Evolutionary conservation across 2,797 vertebrate genomes (phyloP), one percentile per base, ranked within the genome.

Genomic region (Channa striata): DNA sequence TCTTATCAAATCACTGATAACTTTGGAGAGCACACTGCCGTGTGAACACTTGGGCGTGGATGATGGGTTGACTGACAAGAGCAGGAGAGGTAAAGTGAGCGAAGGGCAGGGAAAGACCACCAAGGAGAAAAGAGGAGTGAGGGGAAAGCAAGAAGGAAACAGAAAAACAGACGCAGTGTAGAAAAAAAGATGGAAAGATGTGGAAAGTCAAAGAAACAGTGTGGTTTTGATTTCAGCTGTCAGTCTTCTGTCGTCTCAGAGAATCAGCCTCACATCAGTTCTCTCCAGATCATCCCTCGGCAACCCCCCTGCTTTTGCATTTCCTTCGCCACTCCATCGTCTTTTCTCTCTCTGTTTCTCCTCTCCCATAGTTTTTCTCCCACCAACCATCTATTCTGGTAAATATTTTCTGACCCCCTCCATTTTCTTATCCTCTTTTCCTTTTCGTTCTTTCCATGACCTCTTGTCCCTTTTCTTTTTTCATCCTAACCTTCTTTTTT

Each of bases 161-260:
- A 11, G n/a, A 72, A 61, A 82, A 73, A 68, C 48, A 54, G 52
- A 36, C 61, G 44, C 1, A 4, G 34, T 48, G 34, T 59, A 72
- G 42, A n/a, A 43, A 43, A 37, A 50, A 73, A 58, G 72, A 82
- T 60, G 68, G 68, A 64, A 68, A 81, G 78, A 75, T 81, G 33
- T 75, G 62, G 71, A 81, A 61, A 69, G 68, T 36, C 1, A 20
- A 17, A 40, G 14, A 47, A 9, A 25, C 0, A 6, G 68, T 33
- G 50, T 79, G 87, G 77, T 88, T 90, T 84, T 79, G 68, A 90
- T 88, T 89, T 82, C 30, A 79, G 46, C 80, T 68, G 77, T 87
- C 86, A 86, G 74, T 88, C 82, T 80, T 51, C 65, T 69, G 79
- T 86, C 78, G 65, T 80, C 72, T 65, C 9, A 0, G 20, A 60